Evolutionary conservation across 2,888 invertebrate species (phyloP).

Genomic region (Athetis lepigone): DNA sequence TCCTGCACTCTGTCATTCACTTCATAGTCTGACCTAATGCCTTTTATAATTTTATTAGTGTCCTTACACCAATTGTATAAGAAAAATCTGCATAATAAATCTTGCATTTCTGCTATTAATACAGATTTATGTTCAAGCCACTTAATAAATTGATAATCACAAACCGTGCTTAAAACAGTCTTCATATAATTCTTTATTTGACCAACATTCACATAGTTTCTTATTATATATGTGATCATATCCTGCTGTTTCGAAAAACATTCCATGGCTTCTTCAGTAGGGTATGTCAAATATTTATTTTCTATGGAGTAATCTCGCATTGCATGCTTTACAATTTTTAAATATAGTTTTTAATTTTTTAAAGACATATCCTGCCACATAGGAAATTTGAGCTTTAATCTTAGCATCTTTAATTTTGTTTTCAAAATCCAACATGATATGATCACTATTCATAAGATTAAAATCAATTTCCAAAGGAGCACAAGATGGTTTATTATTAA

Average conservation of each 20-base stretch:
- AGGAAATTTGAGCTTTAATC: not conserved
- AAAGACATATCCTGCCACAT: not conserved
- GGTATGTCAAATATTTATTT: constrained; percentile 5
- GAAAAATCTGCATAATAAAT: not conserved
- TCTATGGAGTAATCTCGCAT: not conserved
- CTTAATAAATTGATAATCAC: not conserved
- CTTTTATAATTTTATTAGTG: too few species aligned
- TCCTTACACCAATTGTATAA: not conserved
- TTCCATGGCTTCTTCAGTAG: constrained; percentile 7
- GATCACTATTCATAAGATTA: constrained; percentile 4
- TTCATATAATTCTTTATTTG: not conserved
- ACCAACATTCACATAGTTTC: too few species aligned
- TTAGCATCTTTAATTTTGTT: constrained; percentile 2
- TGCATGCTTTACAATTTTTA: constrained; percentile 3
- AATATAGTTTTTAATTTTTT: constrained; percentile 7
- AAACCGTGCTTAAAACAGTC: not conserved
- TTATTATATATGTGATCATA: not conserved
- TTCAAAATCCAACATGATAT: not conserved
- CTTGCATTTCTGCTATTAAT: not conserved
- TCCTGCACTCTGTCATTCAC: not conserved
- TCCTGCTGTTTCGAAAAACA: not conserved
- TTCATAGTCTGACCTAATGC: too few species aligned
- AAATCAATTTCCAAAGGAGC: constrained; percentile 2
- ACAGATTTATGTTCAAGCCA: not conserved
- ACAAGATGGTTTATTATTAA: not conserved